Evolutionary conservation across 2,113 vertebrate species (phyloP).

Genomic region (Herpetotheres cachinnans): DNA sequence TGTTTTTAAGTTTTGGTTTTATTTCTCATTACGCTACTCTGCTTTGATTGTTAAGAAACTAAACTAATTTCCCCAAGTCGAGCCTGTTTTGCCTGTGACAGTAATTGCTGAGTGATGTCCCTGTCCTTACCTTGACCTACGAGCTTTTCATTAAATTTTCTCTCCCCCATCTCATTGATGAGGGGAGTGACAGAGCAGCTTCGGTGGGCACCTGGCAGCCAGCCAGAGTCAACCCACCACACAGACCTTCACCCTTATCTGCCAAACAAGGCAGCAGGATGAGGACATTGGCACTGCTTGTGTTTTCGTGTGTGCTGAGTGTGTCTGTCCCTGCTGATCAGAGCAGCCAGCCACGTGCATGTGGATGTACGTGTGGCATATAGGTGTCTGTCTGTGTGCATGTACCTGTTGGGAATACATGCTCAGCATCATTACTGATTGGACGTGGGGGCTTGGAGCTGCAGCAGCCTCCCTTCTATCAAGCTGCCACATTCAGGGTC

Average conservation of each 20-base stretch:
- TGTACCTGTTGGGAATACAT: not conserved
- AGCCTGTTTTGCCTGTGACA: no score
- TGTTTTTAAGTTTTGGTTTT: no score
- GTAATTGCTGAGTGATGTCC: no score
- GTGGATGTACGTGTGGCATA: not conserved
- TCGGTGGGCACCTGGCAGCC: no score
- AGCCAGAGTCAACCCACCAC: no score
- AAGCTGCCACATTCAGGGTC: not conserved
- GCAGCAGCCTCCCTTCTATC: not conserved
- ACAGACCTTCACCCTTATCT: not conserved
- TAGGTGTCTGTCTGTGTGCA: not conserved
- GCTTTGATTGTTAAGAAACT: no score
- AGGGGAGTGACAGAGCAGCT: no score
- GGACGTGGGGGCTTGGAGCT: not conserved
- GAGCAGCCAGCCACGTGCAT: fast-evolving
- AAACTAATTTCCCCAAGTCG: no score
- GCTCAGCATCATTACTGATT: not conserved
- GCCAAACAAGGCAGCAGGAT: not conserved
- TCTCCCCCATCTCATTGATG: no score
- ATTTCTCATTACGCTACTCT: no score
- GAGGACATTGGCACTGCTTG: not conserved
- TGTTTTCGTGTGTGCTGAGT: not conserved
- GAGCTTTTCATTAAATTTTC: no score
- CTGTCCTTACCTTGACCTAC: no score
- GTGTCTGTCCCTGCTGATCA: not conserved